Evolutionary conservation across 2,888 invertebrate genomes (phyloP), one percentile per base, ranked within the genome.

Genomic region (Sialis fuliginosa): DNA sequence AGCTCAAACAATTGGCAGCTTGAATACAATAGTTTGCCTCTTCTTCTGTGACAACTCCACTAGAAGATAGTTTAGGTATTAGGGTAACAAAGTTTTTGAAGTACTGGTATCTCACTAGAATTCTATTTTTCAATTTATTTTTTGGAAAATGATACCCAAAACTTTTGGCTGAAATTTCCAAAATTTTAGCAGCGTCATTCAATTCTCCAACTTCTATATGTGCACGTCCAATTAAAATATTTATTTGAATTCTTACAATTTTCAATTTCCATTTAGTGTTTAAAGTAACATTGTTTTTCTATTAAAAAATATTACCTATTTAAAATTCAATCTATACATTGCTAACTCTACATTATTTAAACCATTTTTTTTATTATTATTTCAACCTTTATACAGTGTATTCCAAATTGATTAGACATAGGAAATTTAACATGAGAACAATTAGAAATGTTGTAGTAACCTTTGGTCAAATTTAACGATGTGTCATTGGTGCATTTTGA

Each of bases 91-190:
- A 22, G 22, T 22, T 22, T 22, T 22, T 22, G 22, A 22, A 22
- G 22, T 61, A 54, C 22, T 63, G 54, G 6, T 50, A 8, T 32
- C 50, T 43, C 4, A 58, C 53, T 46, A 60, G 57, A 9, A 62
- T 33, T 33, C 55, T 54, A 12, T 61, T 57, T 13, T 53, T 41
- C 1, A 61, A 32, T 2, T 50, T 52, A 2, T 51, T 55, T 5
- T 48, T 56, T 4, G 71, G 71, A 54, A 69, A 71, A 10, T 50
- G 53, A 41, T 65, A 60, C 44, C 65, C 63, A 48, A 69, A 62
- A 50, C 58, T 62, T n/a, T 51, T 47, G 44, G 70, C 54, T 1
- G 70, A 67, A 7, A 55, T 49, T 12, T 62, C 51, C 10, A 69
- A 59, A 30, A 54, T 60, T 8, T 52, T 50, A 32, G 59, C 58